Evolutionary conservation across 2,888 invertebrate genomes (phyloP), one percentile per base, ranked within the genome.

Genomic region (Oligia fasciuncula): DNA sequence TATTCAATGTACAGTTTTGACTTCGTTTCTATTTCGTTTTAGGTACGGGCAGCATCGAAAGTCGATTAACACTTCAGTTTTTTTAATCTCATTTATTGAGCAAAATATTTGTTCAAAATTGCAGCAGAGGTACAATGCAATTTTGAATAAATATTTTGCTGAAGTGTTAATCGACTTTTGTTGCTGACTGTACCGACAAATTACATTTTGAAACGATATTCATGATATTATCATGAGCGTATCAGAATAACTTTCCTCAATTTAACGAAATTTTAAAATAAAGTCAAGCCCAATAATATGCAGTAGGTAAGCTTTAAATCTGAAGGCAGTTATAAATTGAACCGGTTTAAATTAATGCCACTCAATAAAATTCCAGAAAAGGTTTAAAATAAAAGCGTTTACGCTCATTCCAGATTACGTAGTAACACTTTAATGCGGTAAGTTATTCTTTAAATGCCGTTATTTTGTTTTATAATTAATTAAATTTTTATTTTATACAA

Each of bases 271-370:
- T 49, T 19, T 40, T 68, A 14, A 83, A 76, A 76, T 40, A 40
- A 54, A 71, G 14, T 62, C 14, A 40, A 54, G 29, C 60, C 35
- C 14, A 49, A 66, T 78, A 79, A 72, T 68, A 29, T 63, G 35
- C 63, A 84, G 35, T 35, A 35, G 35, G 6, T 43, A 60, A 60
- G 57, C 72, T 54, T 23, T 57, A 73, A 79, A 68, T 72, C 57
- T 79, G 81, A 68, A 60, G 40, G 57, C 49, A 51, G 29, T 54
- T 51, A 75, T 70, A 76, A 84, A 79, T 72, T 63, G 57, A 46
- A 65, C 80, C 5, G 5, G 35, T 57, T 63, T 60, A 79, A 79
- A 84, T 79, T 29, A 68, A 35, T 60, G 51, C 23, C 63, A 40
- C 51, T 84, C 73, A 73, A 65, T 84, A 46, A 72, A 68, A n/a